Evolutionary conservation across 2,888 invertebrate species (phyloP), one percentile per base, ranked within the genome.

Genomic region (Mesodorylaimus sp.): DNA sequence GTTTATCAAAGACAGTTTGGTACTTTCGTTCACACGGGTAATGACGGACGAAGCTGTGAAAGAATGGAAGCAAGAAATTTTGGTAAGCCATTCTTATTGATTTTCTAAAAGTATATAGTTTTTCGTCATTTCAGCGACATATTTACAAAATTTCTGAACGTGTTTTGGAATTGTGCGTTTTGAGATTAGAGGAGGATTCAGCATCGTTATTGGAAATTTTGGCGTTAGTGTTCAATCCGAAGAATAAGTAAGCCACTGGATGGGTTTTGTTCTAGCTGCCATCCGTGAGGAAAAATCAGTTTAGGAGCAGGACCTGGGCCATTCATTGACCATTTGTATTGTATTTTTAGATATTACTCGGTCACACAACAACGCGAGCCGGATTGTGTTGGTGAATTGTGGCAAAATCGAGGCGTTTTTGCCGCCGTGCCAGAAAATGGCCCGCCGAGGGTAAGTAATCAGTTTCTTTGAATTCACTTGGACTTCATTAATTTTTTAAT

Each of bases 21-120:
- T 87, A 54, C 78, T 83, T 58, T 91, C 91, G 48, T 93, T 93
- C 70, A 85, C 85, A 46, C 91, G 91, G 74, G 88, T 93, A 66
- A 76, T 93, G 63, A 89, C 89, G 21, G 93, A 93, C 70, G 93
- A 93, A 71, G 91, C 93, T 48, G 91, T 93, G 47, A 84, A 84
- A 64, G 88, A 88, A 63, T 93, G 93, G 93, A 93, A 91, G 71
- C 78, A 80, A 63, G 91, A 91, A 70, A 93, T 93, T 66, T 91
- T 93, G 69, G 81, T 71, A 2, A 10, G 36, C 10, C 13, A 32
- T 32, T 32, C 32, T 13, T 32, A 32, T 32, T 32, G 16, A 32
- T 45, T 28, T 43, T 39, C 2, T 23, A 19, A 13, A 5, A 19
- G 19, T 49, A 2, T 7, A 5, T 16, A n/a, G 7, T 51, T 16